phyloP scores from a whole-genome alignment of 1,140 invertebrate species.

The Pseudomyrmex pallidus region DNA sequence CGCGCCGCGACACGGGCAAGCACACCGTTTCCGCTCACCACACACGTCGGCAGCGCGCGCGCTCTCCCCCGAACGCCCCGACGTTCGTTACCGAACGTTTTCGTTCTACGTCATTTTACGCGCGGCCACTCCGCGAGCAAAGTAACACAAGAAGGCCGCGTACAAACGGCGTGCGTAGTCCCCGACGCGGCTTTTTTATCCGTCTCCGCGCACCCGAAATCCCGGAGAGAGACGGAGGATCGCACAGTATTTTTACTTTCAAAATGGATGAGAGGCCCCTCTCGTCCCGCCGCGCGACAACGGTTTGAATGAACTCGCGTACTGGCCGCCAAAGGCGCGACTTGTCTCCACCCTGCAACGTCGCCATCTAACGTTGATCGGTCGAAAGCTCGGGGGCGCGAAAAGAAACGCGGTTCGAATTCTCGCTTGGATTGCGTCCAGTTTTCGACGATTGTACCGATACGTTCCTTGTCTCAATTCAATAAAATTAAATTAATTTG shows the following conservation, averaged over 20 bases:
- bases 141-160: constrained; percentile 16
- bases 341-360: background rate
- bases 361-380: constrained; percentile 58
- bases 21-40: constrained; percentile 72
- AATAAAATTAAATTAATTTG: too few relatives aligned
- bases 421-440: background rate
- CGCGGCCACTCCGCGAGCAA: constrained; percentile 67
- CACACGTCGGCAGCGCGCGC: constrained; percentile 68
- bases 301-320: constrained; percentile 72
- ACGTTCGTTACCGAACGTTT: constrained; percentile 22
- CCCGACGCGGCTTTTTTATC: constrained; percentile 63
- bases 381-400: constrained; percentile 9
- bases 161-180: constrained; percentile 30
- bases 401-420: background rate
- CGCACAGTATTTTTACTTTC: constrained; percentile 81
- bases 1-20: constrained; percentile 66
- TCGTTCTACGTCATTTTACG: constrained; percentile 73
- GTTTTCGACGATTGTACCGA: background rate
- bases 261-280: constrained; percentile 77
- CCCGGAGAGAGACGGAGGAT: constrained; percentile 59
- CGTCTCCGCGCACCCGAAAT: constrained; percentile 60
- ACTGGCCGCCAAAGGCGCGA: background rate
- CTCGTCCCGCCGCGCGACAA: constrained; percentile 50
- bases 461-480: background rate
- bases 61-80: constrained; percentile 49